Evolutionary conservation across 2,113 vertebrate genomes (phyloP), one percentile per base, ranked within the genome.

Genomic region (Menura novaehollandiae): DNA sequence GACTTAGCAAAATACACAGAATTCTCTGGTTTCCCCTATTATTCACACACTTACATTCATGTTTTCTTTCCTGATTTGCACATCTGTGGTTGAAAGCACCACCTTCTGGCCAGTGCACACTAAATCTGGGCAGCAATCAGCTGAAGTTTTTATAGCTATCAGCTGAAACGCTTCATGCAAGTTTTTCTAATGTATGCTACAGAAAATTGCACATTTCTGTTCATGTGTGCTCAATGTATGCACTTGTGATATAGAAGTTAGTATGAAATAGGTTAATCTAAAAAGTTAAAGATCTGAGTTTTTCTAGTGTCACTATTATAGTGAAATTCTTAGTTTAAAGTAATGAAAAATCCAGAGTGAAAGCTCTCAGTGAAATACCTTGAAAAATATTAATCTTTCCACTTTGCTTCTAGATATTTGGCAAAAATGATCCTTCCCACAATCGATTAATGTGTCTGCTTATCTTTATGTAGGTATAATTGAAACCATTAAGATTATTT

Each of bases 21-120:
- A 62, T 52, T 85, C 11, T 93, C 30, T 76, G 6, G 6, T 82
- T 95, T 85, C n/a, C 32, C 47, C 39, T 80, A 7, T 55, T 47
- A 20, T 32, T 86, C 85, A 51, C 41, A 55, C 21, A 44, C 16
- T 44, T 17, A 19, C 90, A 64, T n/a, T 89, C 6, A 7, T 44
- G 13, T 55, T 75, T 71, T 80, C 15, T 52, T 91, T 58, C 11
- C 35, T 2, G 6, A 71, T 67, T n/a, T 77, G 20, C 52, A 60
- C 12, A 66, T 83, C 14, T 91, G 4, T 90, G 76, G 72, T 64
- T 97, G 77, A 97, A 97, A 96, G 94, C 86, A 80, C 95, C 95
- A 97, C 72, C 96, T 97, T 90, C 93, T 96, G 96, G 95, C 58
- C 60, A 69, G 58, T 2, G 22, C 16, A 67, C 49, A 43, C 53